phyloP scores from a whole-genome alignment of 2,888 invertebrate genomes.

The Orthonevra nobilis region DNA sequence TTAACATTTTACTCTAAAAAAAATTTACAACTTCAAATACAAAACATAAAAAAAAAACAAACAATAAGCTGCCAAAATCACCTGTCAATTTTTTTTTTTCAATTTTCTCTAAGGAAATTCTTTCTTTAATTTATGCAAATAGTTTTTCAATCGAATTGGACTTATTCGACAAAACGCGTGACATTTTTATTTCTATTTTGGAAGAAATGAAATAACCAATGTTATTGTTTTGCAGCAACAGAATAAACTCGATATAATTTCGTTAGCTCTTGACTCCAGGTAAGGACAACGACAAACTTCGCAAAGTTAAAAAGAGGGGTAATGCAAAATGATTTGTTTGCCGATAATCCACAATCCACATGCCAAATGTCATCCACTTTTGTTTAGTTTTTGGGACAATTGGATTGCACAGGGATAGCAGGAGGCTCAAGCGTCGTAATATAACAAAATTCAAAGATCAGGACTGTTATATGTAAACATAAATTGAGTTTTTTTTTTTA shows the following conservation, averaged over 20 bases:
- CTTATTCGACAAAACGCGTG: too few species aligned
- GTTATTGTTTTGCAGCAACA: not conserved
- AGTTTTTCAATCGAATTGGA: too few species aligned
- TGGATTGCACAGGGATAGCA: conserved; percentile 6
- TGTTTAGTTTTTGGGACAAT: not conserved
- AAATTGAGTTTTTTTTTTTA: too few species aligned
- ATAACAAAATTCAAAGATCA: too few species aligned
- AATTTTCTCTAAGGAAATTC: not conserved
- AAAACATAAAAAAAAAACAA: conserved; percentile 35
- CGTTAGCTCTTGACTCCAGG: conserved; percentile 14
- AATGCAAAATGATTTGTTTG: conserved; percentile 37
- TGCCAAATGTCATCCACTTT: conserved; percentile 13
- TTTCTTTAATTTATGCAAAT: too few species aligned
- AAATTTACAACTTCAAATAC: conserved; percentile 31
- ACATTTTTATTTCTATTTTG: too few species aligned
- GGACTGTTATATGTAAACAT: not conserved
- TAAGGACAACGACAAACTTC: conserved; percentile 43
- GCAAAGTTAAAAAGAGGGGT: conserved; percentile 32
- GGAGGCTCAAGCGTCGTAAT: too few species aligned
- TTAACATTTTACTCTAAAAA: conserved; percentile 18
- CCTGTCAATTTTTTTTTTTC: conserved; percentile 47
- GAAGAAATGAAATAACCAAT: too few species aligned
- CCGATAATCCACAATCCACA: conserved; percentile 52
- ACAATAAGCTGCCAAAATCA: conserved; percentile 46
- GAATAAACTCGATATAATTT: not conserved